Evolutionary conservation across 2,888 invertebrate species (phyloP), one percentile per base, ranked within the genome.

Genomic region (Tetanocera ferruginea): DNA sequence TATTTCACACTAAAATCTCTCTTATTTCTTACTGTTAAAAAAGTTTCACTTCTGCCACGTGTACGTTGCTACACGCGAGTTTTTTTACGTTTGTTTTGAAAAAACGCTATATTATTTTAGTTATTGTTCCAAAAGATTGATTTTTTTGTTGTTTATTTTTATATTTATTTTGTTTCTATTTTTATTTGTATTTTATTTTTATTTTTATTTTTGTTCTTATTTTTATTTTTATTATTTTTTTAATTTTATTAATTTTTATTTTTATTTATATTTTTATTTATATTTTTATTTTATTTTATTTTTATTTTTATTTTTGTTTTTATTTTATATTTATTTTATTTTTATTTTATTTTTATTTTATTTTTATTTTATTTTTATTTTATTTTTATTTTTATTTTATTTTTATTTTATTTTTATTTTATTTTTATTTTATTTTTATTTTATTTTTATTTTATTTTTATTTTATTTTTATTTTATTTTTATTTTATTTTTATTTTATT

Each of bases 261-360:
- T 17, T 28, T 51, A 25, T 51, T 70, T 23, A 25, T 51, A 6
- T 70, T 14, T 55, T 60, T 49, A 70, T 76, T 14, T 49, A 49
- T 49, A 67, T 25, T 76, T 43, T n/a, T 60, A 69, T 57, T 76
- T 55, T 60, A 14, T 49, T 31, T 37, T 69, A 60, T 76, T 57
- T 43, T 76, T 9, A 9, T 9, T 49, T 49, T 6, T 49, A 49
- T 14, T 9, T 9, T 49, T 6, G 6, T 9, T 6, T 19, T 76
- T 76, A 37, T 51, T 19, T 8, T n/a, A n/a, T 14, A 23, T 37
- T 76, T 37, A 14, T 76, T 23, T n/a, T 37, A 34, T 28, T 52
- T 11, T 74, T 34, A 25, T 43, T 28, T 49, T 73, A 23, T 1
- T 49, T 25, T 64, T 60, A 5, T 25, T 74, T 49, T 49, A 37